phyloP scores from a whole-genome alignment of 2,113 vertebrate genomes.

The Psophia crepitans region DNA sequence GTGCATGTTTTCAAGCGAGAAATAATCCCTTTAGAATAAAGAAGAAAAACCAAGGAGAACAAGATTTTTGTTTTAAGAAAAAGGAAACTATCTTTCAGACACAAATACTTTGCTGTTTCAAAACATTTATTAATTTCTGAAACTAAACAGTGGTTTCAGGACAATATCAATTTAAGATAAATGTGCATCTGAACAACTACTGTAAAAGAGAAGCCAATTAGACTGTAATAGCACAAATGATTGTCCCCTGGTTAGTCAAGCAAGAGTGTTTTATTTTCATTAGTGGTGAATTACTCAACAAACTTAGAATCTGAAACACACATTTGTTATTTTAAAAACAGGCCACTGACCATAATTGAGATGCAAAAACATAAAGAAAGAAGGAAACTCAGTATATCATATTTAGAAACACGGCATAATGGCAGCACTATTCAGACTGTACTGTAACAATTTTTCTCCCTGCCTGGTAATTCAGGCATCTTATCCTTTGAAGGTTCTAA shows the following conservation, averaged over 20 bases:
- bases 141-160: background rate
- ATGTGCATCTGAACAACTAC: background rate
- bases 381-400: background rate
- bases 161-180: background rate
- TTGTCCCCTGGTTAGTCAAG: background rate
- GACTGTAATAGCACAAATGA: background rate
- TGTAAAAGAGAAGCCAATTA: background rate
- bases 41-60: background rate
- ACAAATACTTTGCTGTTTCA: background rate
- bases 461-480: background rate
- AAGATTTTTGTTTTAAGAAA: background rate
- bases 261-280: background rate
- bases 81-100: background rate
- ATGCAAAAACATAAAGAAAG: background rate
- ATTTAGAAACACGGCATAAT: background rate
- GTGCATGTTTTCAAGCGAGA: background rate
- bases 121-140: background rate
- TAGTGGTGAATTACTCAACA: background rate
- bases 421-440: background rate
- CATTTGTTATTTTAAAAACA: background rate
- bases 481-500: background rate
- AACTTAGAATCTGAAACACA: background rate
- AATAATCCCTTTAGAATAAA: background rate
- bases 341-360: background rate
- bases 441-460: background rate